Base-by-base conservation (phyloP, 1,140 invertebrate species). In the Medauroidea extradentata region DNA sequence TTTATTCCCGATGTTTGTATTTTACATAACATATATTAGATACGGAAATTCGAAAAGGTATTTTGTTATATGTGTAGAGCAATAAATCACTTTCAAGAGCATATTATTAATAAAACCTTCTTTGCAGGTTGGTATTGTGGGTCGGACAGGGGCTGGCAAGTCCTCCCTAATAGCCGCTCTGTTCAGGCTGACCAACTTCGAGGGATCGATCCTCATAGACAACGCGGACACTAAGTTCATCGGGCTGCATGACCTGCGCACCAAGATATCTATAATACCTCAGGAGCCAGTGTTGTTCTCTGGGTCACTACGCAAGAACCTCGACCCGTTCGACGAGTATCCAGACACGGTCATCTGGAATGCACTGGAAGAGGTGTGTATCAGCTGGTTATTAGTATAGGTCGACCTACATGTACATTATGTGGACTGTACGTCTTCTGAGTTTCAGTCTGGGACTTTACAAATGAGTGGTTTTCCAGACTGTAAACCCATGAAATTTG, bases 251-350 rank as follows among this genome's bases (percentile, higher is more conserved):
- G 72, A 80, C 39, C 78, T 90, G 55, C 71, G 88, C 9, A 73
- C 75, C 14, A 76, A 79, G 16, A 74, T 90, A 27, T 84, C 85
- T 5, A 86, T 88, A 38, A 83, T 90, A 62, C 87, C 88, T 23
- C 88, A 89, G 74, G 81, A 79, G 3, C 85, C 87, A n/a, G 80
- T 89, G 18, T 76, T 89, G 2, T 90, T 90, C 67, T 84, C 84
- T 11, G 85, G 83, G 3, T 80, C 81, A 14, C 71, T 89, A 16
- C 75, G 88, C 23, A 81, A 82, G 58, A 90, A 90, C 71, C 72
- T 90, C 49, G 88, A 90, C 71, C 87, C 88, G 0, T 87, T 87
- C 69, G 75, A 81, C 24, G 73, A 80, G 29, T 81, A 82, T 65
- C 71, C 77, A 1, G 87, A 90, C 62, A 74, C 78, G 2, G 70